Percentiles rank a stretch among this genome's conserved stretches.
Evolutionary conservation across 2,113 vertebrate species (phyloP).

Genomic region (Callorhinus ursinus): DNA sequence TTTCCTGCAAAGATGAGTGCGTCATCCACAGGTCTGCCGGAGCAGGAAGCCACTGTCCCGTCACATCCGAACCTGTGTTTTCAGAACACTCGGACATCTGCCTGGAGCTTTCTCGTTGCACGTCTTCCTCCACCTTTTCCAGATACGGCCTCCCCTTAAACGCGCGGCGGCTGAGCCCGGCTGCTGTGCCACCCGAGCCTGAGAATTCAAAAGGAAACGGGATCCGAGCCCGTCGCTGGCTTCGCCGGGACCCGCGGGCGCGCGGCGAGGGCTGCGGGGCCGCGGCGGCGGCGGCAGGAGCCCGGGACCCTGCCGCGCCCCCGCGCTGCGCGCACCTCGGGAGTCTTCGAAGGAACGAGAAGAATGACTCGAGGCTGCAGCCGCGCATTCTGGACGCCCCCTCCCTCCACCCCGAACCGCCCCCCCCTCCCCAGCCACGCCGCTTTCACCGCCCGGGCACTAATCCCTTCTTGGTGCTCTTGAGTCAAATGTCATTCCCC

Average conservation of each 20-base stretch:
- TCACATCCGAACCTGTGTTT: background rate
- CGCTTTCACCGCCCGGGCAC: slow-evolving; percentile 66
- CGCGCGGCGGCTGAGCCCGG: background rate
- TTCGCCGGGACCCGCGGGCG: background rate
- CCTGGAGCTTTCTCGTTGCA: background rate
- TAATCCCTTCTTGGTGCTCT: slow-evolving; percentile 78
- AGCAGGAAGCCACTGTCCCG: background rate
- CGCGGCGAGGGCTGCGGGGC: background rate
- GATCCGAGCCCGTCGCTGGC: background rate
- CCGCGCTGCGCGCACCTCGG: slow-evolving; percentile 31
- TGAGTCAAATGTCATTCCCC: slow-evolving; percentile 68
- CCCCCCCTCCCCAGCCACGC: background rate
- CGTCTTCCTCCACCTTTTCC: background rate
- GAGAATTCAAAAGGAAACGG: background rate
- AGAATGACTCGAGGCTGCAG: slow-evolving; percentile 80
- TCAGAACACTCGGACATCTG: background rate
- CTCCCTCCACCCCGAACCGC: background rate
- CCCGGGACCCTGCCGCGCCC: background rate
- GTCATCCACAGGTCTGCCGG: background rate
- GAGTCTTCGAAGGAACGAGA: slow-evolving; percentile 82
- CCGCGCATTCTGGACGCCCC: slow-evolving; percentile 69
- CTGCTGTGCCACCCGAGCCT: too few relatives aligned
- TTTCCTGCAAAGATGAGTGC: background rate
- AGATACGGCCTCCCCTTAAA: background rate
- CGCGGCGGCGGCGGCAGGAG: background rate